Evolutionary conservation across 2,888 invertebrate species (phyloP), one percentile per base, ranked within the genome.

Genomic region (Agrochola litura): DNA sequence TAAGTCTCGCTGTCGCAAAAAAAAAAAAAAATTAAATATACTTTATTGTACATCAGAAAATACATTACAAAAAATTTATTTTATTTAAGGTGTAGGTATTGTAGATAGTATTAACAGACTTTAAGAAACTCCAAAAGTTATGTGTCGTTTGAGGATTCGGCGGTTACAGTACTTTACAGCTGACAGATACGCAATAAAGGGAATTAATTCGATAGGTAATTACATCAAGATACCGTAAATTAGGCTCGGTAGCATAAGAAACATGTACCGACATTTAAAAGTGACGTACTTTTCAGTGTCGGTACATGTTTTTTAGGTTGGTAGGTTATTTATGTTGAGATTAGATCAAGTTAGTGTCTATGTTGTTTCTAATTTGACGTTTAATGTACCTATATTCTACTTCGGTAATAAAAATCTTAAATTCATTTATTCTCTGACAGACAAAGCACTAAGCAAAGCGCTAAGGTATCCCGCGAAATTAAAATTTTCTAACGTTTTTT

Each of bases 201-300:
- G 16, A 73, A 73, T 25, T 43, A 37, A 56, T 69, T 49, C 4
- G 52, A 74, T 60, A 58, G 9, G 52, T 66, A 79, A 82, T 67
- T 81, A 79, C 3, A 76, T 75, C 52, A 66, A 66, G 65, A 81
- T 79, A 81, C 14, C 63, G 54, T 30, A 14, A 65, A 81, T 79
- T 76, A 76, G 76, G 82, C 82, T 75, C 66, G 52, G 76, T 79
- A 79, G 82, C 82, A 9, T 74, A 63, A 56, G 16, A 80, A 77
- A 81, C 52, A 61, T 75, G 52, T 75, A 43, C 41, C 22, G 41
- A 61, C 75, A 71, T 79, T 77, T 46, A 16, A 19, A 41, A 41
- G 19, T 73, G 77, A 77, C 74, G 81, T 49, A 79, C 9, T 46
- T 46, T 54, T 61, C 30, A 54, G 72, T 73, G 25, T 43, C 25